Evolutionary conservation across 2,113 vertebrate genomes (phyloP).

Genomic region (Paramormyrops kingsleyae): DNA sequence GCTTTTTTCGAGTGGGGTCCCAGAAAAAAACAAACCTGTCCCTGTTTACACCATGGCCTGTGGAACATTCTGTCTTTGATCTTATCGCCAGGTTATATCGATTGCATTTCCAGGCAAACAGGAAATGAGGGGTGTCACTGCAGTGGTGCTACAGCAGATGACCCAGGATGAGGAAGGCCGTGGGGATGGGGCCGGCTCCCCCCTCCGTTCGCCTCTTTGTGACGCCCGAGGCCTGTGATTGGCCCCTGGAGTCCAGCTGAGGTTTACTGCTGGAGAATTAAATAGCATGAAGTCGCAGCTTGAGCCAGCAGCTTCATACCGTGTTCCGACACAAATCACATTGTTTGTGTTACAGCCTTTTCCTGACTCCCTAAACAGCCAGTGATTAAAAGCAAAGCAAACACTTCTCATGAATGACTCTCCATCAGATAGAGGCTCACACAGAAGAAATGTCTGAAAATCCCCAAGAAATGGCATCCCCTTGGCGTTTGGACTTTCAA

Average conservation of each 20-base stretch:
- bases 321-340: constrained; percentile 36
- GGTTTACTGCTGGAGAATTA: constrained; percentile 40
- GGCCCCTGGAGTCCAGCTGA: constrained; percentile 51
- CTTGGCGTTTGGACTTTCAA: constrained; percentile 38
- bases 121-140: neutral
- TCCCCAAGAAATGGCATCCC: constrained; percentile 37
- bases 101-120: neutral
- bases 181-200: constrained; percentile 49
- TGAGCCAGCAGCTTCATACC: constrained; percentile 32
- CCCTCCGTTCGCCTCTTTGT: constrained; percentile 29
- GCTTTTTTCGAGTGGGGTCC: neutral
- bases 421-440: constrained; percentile 45
- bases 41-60: neutral
- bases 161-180: constrained; percentile 39
- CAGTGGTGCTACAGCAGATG: constrained; percentile 34
- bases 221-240: constrained; percentile 50
- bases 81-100: neutral
- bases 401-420: constrained; percentile 37
- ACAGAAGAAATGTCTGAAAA: constrained; percentile 39
- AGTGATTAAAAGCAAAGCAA: constrained; percentile 39
- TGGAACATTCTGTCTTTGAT: too few relatives aligned
- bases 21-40: neutral
- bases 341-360: constrained; percentile 33
- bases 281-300: constrained; percentile 24
- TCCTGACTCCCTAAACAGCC: constrained; percentile 32